phyloP scores from a whole-genome alignment of 2,797 vertebrate species.

The Enteromius thamalakanensis region DNA sequence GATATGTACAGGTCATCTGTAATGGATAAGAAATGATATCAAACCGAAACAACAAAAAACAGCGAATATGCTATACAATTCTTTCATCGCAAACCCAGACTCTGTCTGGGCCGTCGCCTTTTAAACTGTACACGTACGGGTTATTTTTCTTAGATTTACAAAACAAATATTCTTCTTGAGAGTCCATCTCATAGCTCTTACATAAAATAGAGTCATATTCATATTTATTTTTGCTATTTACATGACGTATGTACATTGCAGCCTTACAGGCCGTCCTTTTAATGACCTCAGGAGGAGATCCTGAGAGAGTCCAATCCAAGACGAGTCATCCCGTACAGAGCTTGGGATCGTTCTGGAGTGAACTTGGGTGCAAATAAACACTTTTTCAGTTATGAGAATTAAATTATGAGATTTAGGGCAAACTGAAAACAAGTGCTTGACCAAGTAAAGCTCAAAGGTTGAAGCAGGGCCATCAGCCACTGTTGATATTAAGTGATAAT shows the following conservation, averaged over 20 bases:
- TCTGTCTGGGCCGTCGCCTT: slow-evolving; percentile 49
- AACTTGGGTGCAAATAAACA: slow-evolving; percentile 18
- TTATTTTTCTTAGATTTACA: slow-evolving; percentile 64
- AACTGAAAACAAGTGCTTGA: not conserved
- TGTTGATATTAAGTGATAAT: not conserved
- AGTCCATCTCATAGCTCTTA: slow-evolving; percentile 71
- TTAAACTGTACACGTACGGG: slow-evolving; percentile 67
- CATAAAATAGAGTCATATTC: slow-evolving; percentile 81
- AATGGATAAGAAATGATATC: slow-evolving; percentile 54
- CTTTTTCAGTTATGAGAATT: not conserved
- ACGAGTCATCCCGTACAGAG: slow-evolving; percentile 51
- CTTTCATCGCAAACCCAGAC: slow-evolving; percentile 56
- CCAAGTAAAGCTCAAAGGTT: not conserved
- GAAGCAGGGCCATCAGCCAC: not conserved
- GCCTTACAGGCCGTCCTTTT: slow-evolving; percentile 61
- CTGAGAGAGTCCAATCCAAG: slow-evolving; percentile 68
- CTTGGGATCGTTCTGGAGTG: slow-evolving; percentile 43
- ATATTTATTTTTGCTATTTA: slow-evolving; percentile 78
- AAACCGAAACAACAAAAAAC: slow-evolving; percentile 56
- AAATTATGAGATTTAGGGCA: not conserved
- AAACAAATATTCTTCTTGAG: slow-evolving; percentile 74
- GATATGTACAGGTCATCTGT: slow-evolving; percentile 58
- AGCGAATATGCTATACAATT: slow-evolving; percentile 57
- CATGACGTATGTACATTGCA: slow-evolving; percentile 74
- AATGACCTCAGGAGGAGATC: slow-evolving; percentile 72